A percentile compares a stretch with the other conserved stretches of the same genome.
phyloP scores from a whole-genome alignment of 2,797 vertebrate species.

The Gadopsis marmoratus region DNA sequence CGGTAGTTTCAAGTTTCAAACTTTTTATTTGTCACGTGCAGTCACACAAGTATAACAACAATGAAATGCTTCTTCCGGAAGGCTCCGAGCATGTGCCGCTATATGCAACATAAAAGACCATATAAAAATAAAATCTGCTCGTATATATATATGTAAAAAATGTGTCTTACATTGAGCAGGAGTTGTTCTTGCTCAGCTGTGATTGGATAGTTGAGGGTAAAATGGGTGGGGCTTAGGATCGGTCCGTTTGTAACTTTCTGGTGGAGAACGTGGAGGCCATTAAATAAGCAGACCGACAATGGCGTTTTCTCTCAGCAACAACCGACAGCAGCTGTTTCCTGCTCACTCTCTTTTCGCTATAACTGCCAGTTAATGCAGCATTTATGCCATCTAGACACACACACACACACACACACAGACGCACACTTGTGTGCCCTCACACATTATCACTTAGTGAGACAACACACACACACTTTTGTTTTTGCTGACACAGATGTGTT shows the following conservation, averaged over 20 bases:
- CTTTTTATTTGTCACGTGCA: no score
- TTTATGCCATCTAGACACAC: neutral
- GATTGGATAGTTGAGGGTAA: neutral
- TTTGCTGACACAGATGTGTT: slow-evolving; percentile 64
- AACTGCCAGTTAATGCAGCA: neutral
- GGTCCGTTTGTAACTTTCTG: neutral
- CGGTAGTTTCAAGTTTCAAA: no score
- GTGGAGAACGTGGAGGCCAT: neutral
- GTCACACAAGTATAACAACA: no score
- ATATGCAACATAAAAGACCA: no score
- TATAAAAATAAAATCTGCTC: no score
- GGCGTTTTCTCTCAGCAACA: neutral
- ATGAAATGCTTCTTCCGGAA: no score
- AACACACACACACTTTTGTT: slow-evolving; percentile 11
- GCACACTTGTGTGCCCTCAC: neutral
- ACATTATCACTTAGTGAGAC: neutral
- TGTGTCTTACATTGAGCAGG: no score
- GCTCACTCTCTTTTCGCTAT: neutral
- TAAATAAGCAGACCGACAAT: neutral
- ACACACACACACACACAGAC: slow-evolving; percentile 21
- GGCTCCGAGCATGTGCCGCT: no score
- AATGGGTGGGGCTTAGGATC: neutral
- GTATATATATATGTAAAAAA: no score
- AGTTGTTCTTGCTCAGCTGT: neutral
- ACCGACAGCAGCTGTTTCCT: slow-evolving; percentile 2